Percentiles rank a stretch among this genome's conserved stretches.
Evolutionary conservation across 2,113 vertebrate species (phyloP).

Genomic region (Talpa occidentalis): DNA sequence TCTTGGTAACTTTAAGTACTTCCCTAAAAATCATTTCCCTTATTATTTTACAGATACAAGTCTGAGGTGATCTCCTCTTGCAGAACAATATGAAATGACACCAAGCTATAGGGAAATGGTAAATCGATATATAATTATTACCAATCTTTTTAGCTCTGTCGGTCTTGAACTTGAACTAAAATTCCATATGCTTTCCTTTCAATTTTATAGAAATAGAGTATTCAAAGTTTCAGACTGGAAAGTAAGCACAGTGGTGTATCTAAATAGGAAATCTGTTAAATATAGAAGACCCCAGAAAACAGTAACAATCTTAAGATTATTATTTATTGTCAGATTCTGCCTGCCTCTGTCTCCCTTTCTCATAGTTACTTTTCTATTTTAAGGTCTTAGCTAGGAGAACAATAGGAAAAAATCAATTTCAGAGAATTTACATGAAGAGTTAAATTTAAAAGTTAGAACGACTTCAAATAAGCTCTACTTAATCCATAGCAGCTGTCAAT

Average conservation of each 20-base stretch:
- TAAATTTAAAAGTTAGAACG: slow-evolving; percentile 6
- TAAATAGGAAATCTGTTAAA: slow-evolving; percentile 21
- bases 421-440: slow-evolving; percentile 33
- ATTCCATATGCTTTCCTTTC: not conserved
- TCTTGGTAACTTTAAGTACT: not conserved
- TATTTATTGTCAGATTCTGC: not conserved
- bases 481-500: not conserved
- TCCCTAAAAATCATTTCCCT: not conserved
- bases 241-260: not conserved
- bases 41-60: not conserved
- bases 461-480: not conserved
- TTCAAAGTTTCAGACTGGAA: not conserved
- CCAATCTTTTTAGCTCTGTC: not conserved
- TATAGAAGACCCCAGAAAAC: not conserved
- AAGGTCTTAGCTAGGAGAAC: not conserved
- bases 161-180: slow-evolving; percentile 34
- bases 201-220: not conserved
- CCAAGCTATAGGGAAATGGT: not conserved
- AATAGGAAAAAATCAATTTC: not conserved
- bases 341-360: not conserved
- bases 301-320: not conserved
- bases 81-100: not conserved
- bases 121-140: not conserved
- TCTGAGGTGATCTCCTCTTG: not conserved
- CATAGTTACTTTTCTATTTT: slow-evolving; percentile 13